Evolutionary conservation across 2,797 vertebrate species (phyloP).

Genomic region (Cynodonichthys magdalenae): DNA sequence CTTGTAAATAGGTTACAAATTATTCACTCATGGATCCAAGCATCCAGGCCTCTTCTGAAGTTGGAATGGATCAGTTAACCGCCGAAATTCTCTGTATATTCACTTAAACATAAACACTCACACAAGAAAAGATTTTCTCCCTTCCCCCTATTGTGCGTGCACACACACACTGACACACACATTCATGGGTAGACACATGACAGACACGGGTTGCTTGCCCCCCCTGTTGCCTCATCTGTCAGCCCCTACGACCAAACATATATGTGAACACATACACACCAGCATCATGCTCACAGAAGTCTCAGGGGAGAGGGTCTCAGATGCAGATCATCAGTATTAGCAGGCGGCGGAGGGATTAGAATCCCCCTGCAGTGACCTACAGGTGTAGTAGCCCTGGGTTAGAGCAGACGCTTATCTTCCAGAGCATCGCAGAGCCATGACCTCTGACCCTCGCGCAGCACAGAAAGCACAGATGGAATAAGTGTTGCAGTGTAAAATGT

Average conservation of each 20-base stretch:
- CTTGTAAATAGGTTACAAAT: constrained; percentile 79
- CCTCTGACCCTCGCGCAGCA: constrained; percentile 32
- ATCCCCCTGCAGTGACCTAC: constrained; percentile 81
- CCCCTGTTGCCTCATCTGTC: constrained; percentile 80
- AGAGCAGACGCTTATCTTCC: constrained; percentile 82
- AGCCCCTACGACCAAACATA: constrained; percentile 60
- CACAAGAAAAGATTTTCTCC: constrained; percentile 7
- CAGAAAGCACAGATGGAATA: constrained; percentile 35
- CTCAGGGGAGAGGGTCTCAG: constrained; percentile 82
- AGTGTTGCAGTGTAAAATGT: constrained; percentile 9
- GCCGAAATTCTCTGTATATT: constrained; percentile 52
- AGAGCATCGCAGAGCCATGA: constrained; percentile 63
- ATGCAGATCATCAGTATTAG: constrained; percentile 86
- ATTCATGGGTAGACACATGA: constrained; percentile 28
- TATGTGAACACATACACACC: constrained; percentile 14
- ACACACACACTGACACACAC: constrained; percentile 40
- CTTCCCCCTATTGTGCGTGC: constrained; percentile 16
- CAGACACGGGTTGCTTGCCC: constrained; percentile 75
- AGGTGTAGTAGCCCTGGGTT: constrained; percentile 87
- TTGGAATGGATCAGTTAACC: constrained; percentile 60
- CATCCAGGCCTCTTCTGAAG: constrained; percentile 33
- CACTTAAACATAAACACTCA: constrained; percentile 17
- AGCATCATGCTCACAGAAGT: constrained; percentile 31
- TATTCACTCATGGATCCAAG: constrained; percentile 74
- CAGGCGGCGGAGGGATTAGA: constrained; percentile 80